A percentile compares a stretch with the other conserved stretches of the same genome.
phyloP scores from a whole-genome alignment of 1,140 invertebrate genomes.

The Drosophila gunungcola region DNA sequence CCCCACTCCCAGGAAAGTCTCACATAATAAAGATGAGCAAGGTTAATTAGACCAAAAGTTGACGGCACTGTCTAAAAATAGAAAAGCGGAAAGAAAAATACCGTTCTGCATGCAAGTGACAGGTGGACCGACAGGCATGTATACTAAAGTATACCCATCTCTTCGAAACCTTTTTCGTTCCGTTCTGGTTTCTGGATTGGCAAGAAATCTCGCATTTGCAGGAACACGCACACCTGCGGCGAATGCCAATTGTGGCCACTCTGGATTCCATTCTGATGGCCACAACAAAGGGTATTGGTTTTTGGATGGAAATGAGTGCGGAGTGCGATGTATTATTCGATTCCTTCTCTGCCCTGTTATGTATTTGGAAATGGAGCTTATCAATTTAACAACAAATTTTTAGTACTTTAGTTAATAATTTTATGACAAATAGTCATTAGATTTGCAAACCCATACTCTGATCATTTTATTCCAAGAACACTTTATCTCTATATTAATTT shows the following conservation, averaged over 20 bases:
- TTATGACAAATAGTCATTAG: too few species aligned
- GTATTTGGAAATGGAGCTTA: too few species aligned
- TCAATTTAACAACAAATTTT: too few species aligned
- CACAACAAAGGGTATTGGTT: constrained; percentile 20
- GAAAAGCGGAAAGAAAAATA: constrained; percentile 26
- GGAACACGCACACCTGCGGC: constrained; percentile 30
- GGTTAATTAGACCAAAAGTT: constrained; percentile 32
- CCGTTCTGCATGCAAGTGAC: constrained; percentile 26
- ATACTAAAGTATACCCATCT: constrained; percentile 14
- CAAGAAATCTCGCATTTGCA: constrained; percentile 44
- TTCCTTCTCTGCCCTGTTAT: too few species aligned
- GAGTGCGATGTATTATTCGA: too few species aligned
- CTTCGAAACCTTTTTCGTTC: constrained; percentile 8
- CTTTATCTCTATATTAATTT: too few species aligned
- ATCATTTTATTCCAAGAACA: too few species aligned
- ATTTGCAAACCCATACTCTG: too few species aligned
- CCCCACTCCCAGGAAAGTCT: background rate
- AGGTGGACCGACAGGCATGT: constrained; percentile 36
- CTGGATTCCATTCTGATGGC: constrained; percentile 2
- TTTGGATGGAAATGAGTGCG: background rate
- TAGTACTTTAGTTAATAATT: too few species aligned
- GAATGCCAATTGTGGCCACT: constrained; percentile 14
- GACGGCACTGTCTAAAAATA: constrained; percentile 26
- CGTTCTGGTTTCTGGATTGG: constrained; percentile 8
- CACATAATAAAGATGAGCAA: constrained; percentile 20